Conservation (phyloP, 1,140 invertebrate genomes). For the Diorhabda sublineata region DNA sequence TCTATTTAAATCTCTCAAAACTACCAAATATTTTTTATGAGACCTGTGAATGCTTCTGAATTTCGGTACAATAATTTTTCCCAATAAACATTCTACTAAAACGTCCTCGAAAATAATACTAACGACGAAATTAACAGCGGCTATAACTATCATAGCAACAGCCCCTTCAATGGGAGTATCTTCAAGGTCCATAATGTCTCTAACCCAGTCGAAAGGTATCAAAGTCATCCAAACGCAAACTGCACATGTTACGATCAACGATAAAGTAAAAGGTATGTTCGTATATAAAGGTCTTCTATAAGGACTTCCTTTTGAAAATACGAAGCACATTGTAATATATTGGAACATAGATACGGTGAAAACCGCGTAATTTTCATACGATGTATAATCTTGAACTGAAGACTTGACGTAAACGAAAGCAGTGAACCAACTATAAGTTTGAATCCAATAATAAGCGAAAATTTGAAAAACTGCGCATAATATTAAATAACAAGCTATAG, state of each 20-base stretch:
- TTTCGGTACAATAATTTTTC: constrained; percentile 52
- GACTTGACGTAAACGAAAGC: constrained; percentile 54
- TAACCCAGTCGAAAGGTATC: constrained; percentile 61
- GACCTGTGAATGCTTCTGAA: constrained; percentile 52
- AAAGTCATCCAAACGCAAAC: constrained; percentile 68
- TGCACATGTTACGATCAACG: constrained; percentile 59
- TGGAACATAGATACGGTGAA: constrained; percentile 88
- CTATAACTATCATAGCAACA: constrained; percentile 57
- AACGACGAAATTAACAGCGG: constrained; percentile 57
- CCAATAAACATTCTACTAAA: constrained; percentile 60
- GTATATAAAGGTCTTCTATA: constrained; percentile 80
- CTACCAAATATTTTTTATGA: constrained; percentile 17
- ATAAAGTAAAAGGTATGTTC: constrained; percentile 65
- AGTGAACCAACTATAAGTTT: constrained; percentile 67
- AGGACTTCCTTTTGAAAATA: constrained; percentile 87
- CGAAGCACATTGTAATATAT: constrained; percentile 85
- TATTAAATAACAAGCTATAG: constrained; percentile 69
- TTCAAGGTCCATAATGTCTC: constrained; percentile 58
- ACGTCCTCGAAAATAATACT: constrained; percentile 59
- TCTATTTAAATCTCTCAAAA: constrained; percentile 16
- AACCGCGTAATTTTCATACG: constrained; percentile 80
- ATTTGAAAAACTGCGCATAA: constrained; percentile 66
- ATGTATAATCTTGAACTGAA: constrained; percentile 47
- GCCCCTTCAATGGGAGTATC: constrained; percentile 62
- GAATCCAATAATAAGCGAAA: constrained; percentile 58